A percentile compares a stretch with the other conserved stretches of the same genome.
Conservation (phyloP, 2,797 vertebrate species). For the Phoxinus dragarum region DNA sequence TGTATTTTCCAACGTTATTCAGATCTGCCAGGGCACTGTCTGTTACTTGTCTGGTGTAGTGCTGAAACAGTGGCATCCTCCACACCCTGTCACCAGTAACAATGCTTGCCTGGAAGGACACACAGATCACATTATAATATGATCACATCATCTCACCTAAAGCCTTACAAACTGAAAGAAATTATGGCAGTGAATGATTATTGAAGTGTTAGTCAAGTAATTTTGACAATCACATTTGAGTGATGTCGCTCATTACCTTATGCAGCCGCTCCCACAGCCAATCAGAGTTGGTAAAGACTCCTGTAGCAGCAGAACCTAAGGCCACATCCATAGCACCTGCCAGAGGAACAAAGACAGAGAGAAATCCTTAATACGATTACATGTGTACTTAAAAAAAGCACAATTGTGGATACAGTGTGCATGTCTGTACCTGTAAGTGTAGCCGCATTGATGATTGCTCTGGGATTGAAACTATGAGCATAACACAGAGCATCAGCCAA, state of each 20-base stretch:
- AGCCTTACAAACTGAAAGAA: conserved; percentile 12
- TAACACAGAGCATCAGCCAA: conserved; percentile 93
- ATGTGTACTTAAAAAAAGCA: not conserved
- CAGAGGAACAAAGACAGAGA: conserved; percentile 16
- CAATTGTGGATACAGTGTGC: not conserved
- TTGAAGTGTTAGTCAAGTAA: not conserved
- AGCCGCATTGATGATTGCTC: conserved; percentile 89
- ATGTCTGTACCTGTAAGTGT: conserved; percentile 89
- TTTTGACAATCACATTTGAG: not conserved
- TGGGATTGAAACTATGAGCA: conserved; percentile 87
- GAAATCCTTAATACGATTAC: not conserved
- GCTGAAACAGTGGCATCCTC: conserved; percentile 98
- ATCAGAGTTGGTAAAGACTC: conserved; percentile 95
- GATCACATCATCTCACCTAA: not conserved
- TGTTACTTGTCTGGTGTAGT: conserved; percentile 91
- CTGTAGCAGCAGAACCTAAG: conserved; percentile 91
- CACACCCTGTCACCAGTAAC: conserved; percentile 96
- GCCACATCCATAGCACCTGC: conserved; percentile 95
- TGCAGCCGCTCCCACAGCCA: conserved; percentile 93
- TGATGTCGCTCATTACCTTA: conserved; percentile 75
- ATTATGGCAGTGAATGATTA: not conserved
- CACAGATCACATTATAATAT: not conserved
- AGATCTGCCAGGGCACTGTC: conserved; percentile 92
- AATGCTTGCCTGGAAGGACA: conserved; percentile 85
- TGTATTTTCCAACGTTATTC: conserved; percentile 93